Base-by-base conservation (phyloP, 1,140 invertebrate genomes). In the Phymastichus coffea region DNA sequence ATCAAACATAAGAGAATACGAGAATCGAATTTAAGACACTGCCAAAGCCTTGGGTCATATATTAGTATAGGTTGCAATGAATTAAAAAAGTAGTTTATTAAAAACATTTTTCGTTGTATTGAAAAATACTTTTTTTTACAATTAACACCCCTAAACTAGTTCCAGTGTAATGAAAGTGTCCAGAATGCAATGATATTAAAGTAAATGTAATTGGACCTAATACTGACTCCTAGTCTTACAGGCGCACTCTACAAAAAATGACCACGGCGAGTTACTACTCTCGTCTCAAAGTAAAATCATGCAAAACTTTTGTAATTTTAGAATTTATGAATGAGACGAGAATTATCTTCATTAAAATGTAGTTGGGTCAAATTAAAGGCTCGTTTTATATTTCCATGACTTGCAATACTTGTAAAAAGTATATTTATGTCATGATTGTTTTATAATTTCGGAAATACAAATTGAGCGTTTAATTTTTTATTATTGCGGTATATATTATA, bases 31-130 rank as follows among this genome's bases (percentile, higher is more conserved):
- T 71, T 78, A 69, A 66, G 70, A 75, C 75, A 79, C 78, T 80
- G 78, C 78, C 79, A 78, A 80, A 79, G 79, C 74, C 73, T 80
- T 80, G 76, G 77, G 74, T 73, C 77, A 72, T 80, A 70, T 79
- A 79, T 77, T 71, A 70, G 72, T 77, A 73, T 69, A 70, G 71
- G 73, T 66, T n/a, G n/a, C 60, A 15, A 48, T 61, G 61, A 26
- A 20, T 33, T 37, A 49, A 56, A 10, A n/a, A n/a, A n/a, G n/a
- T n/a, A n/a, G n/a, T 46, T 57, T 33, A 33, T 33, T 7, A 33
- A 12, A 33, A 33, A 33, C 28, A 33, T 33, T 33, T 33, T 33
- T 33, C n/a, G n/a, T n/a, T n/a, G n/a, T n/a, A n/a, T n/a, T n/a
- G n/a, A n/a, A n/a, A n/a, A n/a, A n/a, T n/a, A n/a, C n/a, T n/a